Evolutionary conservation across 2,797 vertebrate species (phyloP), one percentile per base, ranked within the genome.

Genomic region (Clarias laeviceps): DNA sequence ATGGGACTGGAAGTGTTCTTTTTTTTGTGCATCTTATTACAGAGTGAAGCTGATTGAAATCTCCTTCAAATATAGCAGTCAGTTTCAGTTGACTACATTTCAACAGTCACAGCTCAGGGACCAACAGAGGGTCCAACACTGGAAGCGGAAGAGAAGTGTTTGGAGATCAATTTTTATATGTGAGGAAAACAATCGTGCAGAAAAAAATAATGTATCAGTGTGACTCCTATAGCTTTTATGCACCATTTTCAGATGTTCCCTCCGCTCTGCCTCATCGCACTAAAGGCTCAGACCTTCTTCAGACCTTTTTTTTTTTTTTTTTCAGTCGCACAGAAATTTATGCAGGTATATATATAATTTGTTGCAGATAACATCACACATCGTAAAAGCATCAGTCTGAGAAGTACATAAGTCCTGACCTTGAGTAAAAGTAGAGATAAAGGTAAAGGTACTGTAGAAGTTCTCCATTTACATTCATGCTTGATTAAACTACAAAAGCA

Each of bases 91-190:
- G 72, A 56, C 29, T 56, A 77, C 34, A 72, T 29, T 27, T 57
- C n/a, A 77, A 77, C 74, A 34, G 54, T 61, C 74, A 59, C 74
- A 73, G 65, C 59, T 66, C 62, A 68, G 54, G 57, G 81, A 85
- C 72, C 32, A 73, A 81, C 65, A 69, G 62, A 50, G 70, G 22
- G 61, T 62, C 27, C 56, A 66, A 24, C 34, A 57, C 68, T 29
- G 22, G 29, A 29, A 84, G 37, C 80, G 65, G 66, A 84, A 54
- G 66, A 59, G 57, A 77, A 22, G 40, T 59, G 29, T 77, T 29
- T 24, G 45, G 27, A 82, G 85, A 89, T 89, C 66, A 74, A 72
- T 89, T 89, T 69, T 72, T 76, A 86, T 82, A 84, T 82, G 65
- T 15, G 50, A 34, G 32, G 79, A 64, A 57, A 84, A 54, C 37